A percentile compares a stretch with the other conserved stretches of the same genome.
These are phyloP conservation scores for Styela clava DNA, from an alignment of 23 tunicate species.

Conservation along the genomic window DNA sequence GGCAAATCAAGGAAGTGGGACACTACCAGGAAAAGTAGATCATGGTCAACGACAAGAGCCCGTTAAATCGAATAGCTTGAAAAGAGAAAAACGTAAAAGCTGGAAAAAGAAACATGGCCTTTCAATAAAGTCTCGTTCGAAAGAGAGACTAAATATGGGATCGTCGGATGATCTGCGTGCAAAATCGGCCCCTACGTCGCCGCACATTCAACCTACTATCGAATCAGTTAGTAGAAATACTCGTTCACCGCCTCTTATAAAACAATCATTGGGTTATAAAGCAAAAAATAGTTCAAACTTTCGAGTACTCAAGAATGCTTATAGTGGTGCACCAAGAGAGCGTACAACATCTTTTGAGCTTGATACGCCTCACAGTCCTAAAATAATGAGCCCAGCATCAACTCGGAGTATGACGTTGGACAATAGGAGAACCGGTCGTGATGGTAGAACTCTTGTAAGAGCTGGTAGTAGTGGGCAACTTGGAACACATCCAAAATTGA, in stretches of 20 bases:
- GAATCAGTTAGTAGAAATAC: background rate
- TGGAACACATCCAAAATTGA: conserved; percentile 1
- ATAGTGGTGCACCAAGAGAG: background rate
- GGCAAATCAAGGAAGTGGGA: background rate
- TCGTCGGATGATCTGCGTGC: background rate
- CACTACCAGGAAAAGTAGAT: background rate
- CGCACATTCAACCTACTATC: background rate
- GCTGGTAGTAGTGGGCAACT: background rate
- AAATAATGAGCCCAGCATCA: background rate
- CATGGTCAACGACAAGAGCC: background rate
- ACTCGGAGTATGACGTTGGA: conserved; percentile 23
- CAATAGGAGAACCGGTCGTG: background rate
- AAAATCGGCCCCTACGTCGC: background rate
- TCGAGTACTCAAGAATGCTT: background rate
- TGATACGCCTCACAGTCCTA: background rate
- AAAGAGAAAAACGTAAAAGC: conserved; percentile 24
- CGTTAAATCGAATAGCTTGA: conserved; percentile 13
- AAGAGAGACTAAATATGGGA: conserved; percentile 7
- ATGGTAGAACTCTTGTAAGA: background rate
- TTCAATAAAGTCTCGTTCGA: conserved; percentile 17
- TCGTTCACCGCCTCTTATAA: conserved; percentile 2
- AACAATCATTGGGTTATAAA: conserved; percentile 16
- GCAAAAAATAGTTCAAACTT: background rate
- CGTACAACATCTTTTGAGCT: background rate
- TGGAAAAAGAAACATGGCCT: conserved; percentile 22